These are phyloP conservation scores for Phymastichus coffea DNA, from an alignment of 1,140 invertebrate species.

Conservation along the genomic window DNA sequence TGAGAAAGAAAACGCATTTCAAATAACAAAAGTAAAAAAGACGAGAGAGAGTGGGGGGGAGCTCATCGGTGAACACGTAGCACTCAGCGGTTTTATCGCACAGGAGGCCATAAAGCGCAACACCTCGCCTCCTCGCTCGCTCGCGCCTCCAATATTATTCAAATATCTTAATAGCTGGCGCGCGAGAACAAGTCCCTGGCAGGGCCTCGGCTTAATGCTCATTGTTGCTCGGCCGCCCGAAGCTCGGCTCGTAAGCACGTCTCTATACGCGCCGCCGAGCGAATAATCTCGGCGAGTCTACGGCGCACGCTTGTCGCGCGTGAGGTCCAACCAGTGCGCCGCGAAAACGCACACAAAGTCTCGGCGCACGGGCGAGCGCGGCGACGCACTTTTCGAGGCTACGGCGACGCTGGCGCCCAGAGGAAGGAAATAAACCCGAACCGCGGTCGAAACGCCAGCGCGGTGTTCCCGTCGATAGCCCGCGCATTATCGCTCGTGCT, in stretches of 20 bases:
- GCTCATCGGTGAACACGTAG: not conserved
- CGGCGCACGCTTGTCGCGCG: too few relatives aligned
- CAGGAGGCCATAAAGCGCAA: constrained; percentile 33
- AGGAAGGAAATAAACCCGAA: too few relatives aligned
- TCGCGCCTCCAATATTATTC: constrained; percentile 28
- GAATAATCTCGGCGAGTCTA: constrained; percentile 20
- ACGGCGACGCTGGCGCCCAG: not conserved
- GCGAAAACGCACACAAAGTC: too few relatives aligned
- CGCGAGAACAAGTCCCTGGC: too few relatives aligned
- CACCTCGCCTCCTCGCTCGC: not conserved
- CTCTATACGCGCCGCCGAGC: constrained; percentile 14
- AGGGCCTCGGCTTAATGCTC: constrained; percentile 16
- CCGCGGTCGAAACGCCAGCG: not conserved
- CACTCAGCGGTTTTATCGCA: constrained; percentile 34
- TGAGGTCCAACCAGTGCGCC: too few relatives aligned
- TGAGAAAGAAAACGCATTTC: constrained; percentile 5
- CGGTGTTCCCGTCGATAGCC: not conserved
- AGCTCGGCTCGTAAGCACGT: constrained; percentile 12
- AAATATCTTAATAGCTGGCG: constrained; percentile 33
- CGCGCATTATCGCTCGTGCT: too few relatives aligned
- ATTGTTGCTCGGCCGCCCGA: constrained; percentile 8
- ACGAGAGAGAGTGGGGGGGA: not conserved
- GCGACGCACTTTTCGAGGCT: not conserved
- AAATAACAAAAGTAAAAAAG: not conserved
- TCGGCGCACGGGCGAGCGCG: not conserved